Evolutionary conservation across 2,888 invertebrate species (phyloP).

Genomic region (Himalopsyche anomala): DNA sequence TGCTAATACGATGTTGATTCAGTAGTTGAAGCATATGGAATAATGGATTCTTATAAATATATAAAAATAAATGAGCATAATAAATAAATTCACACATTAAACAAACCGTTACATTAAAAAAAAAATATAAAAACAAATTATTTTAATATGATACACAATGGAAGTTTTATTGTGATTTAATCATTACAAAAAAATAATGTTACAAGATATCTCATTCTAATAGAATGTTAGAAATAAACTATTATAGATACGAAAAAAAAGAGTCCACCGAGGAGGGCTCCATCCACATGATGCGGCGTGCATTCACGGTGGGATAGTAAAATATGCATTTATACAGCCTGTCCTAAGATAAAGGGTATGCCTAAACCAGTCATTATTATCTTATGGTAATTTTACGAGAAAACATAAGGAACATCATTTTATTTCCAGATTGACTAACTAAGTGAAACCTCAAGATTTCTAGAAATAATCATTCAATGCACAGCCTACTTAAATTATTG

Average conservation of each 20-base stretch:
- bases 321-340: slow-evolving; percentile 31
- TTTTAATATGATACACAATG: not conserved
- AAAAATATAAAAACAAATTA: too few relatives aligned
- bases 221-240: slow-evolving; percentile 7
- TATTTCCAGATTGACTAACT: not conserved
- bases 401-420: not conserved
- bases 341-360: slow-evolving; percentile 1
- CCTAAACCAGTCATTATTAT: not conserved
- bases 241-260: not conserved
- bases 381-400: not conserved
- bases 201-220: slow-evolving; percentile 1
- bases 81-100: too few relatives aligned
- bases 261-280: not conserved
- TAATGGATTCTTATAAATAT: too few relatives aligned
- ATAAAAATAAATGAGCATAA: too few relatives aligned
- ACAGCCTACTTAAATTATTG: too few relatives aligned
- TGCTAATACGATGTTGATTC: too few relatives aligned
- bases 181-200: slow-evolving; percentile 16
- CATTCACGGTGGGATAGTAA: slow-evolving; percentile 26
- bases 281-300: not conserved
- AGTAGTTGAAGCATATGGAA: too few relatives aligned
- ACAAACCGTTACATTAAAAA: too few relatives aligned
- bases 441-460: too few relatives aligned
- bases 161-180: not conserved
- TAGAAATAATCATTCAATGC: too few relatives aligned